A percentile compares a stretch with the other conserved stretches of the same genome.
Conservation (phyloP, 53 echinoderm and acorn worm species). For the Antedon mediterranea region DNA sequence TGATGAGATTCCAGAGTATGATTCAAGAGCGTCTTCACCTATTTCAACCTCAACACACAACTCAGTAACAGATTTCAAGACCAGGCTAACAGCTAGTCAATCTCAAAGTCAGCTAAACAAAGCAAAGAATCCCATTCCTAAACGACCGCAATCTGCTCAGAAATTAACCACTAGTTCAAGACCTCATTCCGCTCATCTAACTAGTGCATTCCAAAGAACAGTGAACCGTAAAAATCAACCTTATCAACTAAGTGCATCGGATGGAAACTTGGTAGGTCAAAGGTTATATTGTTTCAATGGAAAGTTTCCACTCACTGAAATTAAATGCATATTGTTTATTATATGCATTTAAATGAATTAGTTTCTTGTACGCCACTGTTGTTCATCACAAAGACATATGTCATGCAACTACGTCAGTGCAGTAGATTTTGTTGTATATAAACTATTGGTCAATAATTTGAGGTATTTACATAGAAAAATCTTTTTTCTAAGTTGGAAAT, state of each 20-base stretch:
- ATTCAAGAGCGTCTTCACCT: constrained; percentile 18
- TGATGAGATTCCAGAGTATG: constrained; percentile 32
- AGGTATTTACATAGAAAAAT: no score
- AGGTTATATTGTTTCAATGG: background rate
- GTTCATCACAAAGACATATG: no score
- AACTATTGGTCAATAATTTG: no score
- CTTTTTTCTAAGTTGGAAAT: no score
- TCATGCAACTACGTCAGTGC: no score
- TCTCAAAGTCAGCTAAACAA: constrained; percentile 14
- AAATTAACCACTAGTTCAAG: constrained; percentile 31
- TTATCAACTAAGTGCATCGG: constrained; percentile 1
- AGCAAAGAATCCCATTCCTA: constrained; percentile 25
- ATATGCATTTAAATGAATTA: no score
- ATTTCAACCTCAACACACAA: constrained; percentile 11
- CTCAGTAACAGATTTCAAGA: constrained; percentile 2
- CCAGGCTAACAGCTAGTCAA: background rate
- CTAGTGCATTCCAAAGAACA: constrained; percentile 29
- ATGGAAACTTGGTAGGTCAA: constrained; percentile 8
- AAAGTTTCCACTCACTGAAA: no score
- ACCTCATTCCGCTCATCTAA: constrained; percentile 34
- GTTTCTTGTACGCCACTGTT: no score
- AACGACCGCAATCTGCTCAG: constrained; percentile 63
- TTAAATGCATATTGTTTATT: no score
- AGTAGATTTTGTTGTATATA: no score
- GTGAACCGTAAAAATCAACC: constrained; percentile 10